phyloP scores from a whole-genome alignment of 2,797 vertebrate species.

The Mustela erminea region DNA sequence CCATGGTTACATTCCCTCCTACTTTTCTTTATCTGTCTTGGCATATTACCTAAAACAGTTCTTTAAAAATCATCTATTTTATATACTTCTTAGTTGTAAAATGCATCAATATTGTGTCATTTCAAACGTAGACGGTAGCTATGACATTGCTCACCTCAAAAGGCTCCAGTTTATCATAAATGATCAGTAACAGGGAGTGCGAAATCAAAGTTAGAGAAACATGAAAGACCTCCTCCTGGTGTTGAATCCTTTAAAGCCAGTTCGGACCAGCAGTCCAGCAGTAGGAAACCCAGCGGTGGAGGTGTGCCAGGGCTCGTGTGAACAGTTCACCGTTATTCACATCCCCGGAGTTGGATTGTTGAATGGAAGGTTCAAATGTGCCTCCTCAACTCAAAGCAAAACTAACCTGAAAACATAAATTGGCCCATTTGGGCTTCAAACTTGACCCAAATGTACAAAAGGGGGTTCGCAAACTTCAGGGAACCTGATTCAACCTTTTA shows the following conservation, averaged over 20 bases:
- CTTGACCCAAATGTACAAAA: constrained; percentile 78
- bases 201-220: constrained; percentile 73
- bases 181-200: constrained; percentile 75
- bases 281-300: constrained; percentile 72
- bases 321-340: constrained; percentile 68
- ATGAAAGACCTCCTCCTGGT: constrained; percentile 79
- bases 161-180: constrained; percentile 79
- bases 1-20: not conserved
- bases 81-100: not conserved
- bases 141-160: constrained; percentile 40
- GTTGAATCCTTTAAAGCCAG: constrained; percentile 73
- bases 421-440: constrained; percentile 79
- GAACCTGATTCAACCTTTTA: constrained; percentile 73
- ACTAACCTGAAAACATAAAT: constrained; percentile 80
- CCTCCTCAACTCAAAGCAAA: constrained; percentile 76
- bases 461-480: constrained; percentile 78
- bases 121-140: constrained; percentile 26
- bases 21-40: not conserved
- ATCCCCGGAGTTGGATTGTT: constrained; percentile 72
- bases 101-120: not conserved
- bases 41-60: not conserved
- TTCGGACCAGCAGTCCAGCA: constrained; percentile 72
- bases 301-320: constrained; percentile 50
- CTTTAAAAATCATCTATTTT: not conserved
- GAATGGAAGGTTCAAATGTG: constrained; percentile 74